A percentile compares a stretch with the other conserved stretches of the same genome.
Evolutionary conservation across 2,797 vertebrate genomes (phyloP).

Genomic region (Botia almorhae): DNA sequence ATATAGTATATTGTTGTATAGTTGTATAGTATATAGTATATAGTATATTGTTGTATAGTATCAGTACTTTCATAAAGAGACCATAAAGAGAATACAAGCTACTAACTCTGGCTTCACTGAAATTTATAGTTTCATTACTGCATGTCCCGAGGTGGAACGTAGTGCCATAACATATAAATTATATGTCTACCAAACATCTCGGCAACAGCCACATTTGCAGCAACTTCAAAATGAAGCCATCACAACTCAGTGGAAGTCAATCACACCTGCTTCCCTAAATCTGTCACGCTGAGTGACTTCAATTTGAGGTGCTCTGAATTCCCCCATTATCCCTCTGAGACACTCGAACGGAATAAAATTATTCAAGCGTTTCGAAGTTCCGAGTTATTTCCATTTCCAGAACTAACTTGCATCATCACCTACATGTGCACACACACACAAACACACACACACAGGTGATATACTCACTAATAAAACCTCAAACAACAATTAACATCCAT

Average conservation of each 20-base stretch:
- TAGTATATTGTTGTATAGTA: too few relatives aligned
- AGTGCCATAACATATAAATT: constrained; percentile 33
- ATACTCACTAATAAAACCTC: too few relatives aligned
- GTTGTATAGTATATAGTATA: not conserved
- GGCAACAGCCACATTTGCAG: constrained; percentile 22
- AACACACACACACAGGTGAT: too few relatives aligned
- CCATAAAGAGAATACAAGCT: not conserved
- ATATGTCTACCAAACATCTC: constrained; percentile 41
- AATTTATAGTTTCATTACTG: constrained; percentile 44
- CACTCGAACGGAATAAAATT: too few relatives aligned
- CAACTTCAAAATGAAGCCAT: not conserved
- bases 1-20: not conserved
- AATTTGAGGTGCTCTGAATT: not conserved
- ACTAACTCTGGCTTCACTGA: not conserved
- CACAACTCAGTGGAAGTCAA: not conserved
- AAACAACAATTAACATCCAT: not conserved
- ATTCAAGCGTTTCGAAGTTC: too few relatives aligned
- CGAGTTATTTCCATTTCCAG: too few relatives aligned
- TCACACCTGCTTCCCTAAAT: not conserved
- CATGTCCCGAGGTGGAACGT: not conserved
- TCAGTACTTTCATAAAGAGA: too few relatives aligned
- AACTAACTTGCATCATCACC: too few relatives aligned
- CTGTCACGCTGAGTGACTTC: not conserved
- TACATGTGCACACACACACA: too few relatives aligned
- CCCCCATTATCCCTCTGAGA: too few relatives aligned